Conservation (phyloP, 92 coral and sea anemone genomes). For the Epizoanthus stellaris region DNA sequence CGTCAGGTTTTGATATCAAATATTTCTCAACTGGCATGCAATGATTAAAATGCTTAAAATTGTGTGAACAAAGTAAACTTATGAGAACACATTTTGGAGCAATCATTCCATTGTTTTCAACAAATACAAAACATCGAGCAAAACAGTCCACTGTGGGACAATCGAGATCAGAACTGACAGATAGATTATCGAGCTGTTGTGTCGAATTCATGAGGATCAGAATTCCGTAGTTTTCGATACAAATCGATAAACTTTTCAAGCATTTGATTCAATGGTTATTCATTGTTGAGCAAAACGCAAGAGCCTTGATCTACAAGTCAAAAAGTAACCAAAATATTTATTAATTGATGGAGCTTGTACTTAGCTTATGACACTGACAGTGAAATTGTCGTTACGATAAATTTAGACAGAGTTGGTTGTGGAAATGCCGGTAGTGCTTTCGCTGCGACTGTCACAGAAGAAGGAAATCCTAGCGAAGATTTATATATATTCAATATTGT, state of each 20-base stretch:
- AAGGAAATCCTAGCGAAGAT: neutral
- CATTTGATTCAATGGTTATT: too few relatives aligned
- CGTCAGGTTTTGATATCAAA: neutral
- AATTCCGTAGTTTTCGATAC: neutral
- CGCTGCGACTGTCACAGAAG: neutral
- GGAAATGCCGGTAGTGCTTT: neutral
- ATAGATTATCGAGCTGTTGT: slow-evolving; percentile 1
- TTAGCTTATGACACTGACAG: neutral
- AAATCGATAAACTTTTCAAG: neutral
- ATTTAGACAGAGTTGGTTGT: neutral
- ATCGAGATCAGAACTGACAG: neutral
- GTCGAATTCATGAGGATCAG: neutral
- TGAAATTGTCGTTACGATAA: neutral
- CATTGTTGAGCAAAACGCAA: neutral
- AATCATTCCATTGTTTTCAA: slow-evolving; percentile 24
- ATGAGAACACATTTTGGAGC: slow-evolving; percentile 25
- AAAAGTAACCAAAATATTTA: slow-evolving; percentile 1
- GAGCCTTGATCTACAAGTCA: neutral
- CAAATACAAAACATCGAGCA: slow-evolving; percentile 26
- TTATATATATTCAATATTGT: neutral
- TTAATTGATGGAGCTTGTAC: neutral
- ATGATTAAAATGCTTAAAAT: slow-evolving; percentile 14
- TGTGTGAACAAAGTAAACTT: slow-evolving; percentile 6
- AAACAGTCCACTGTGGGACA: neutral
- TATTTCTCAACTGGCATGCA: slow-evolving; percentile 36